Evolutionary conservation across 2,888 invertebrate species (phyloP), one percentile per base, ranked within the genome.

Genomic region (Drosophila kokeensis): DNA sequence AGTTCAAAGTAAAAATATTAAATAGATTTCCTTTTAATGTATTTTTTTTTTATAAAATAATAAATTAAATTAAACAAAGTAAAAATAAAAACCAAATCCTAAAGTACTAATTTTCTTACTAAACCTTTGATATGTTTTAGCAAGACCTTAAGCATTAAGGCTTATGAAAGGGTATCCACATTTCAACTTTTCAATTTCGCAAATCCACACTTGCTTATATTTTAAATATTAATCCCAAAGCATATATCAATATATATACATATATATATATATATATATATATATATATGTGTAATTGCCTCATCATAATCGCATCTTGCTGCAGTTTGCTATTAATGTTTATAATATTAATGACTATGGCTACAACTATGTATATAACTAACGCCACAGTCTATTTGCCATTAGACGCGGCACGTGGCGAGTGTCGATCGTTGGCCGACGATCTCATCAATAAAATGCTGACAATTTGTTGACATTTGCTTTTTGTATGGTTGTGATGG

Each of bases 401-500:
- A 76, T 79, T 45, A 61, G 81, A 24, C 7, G 7, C 58, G 79
- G 73, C 87, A 86, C 89, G 89, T 88, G 84, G 81, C 69, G 29
- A 49, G 34, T 27, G 67, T 24, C 75, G 67, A 69, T 64, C 73
- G 63, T 40, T 68, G 57, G 53, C 53, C 57, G 30, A 54, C 27
- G 81, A 86, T 88, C 79, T 81, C 70, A 85, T 69, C 69, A 79
- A 75, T 67, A 81, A 72, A 72, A 72, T 88, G 52, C 69, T 69
- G 89, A 88, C 89, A 85, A 88, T 86, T 86, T 83, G 87, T 78
- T 86, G 89, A 88, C 87, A 79, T 65, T 67, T 83, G 49, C 52
- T 78, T 54, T 54, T 59, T 48, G 49, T 53, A 29, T 29, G 29
- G 30, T 48, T 48, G 55, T 42, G 49, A 58, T 38, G 30, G 18